Percentiles rank a stretch among this genome's conserved stretches.
Evolutionary conservation across 2,113 vertebrate genomes (phyloP).

Genomic region (Taxidea taxus): DNA sequence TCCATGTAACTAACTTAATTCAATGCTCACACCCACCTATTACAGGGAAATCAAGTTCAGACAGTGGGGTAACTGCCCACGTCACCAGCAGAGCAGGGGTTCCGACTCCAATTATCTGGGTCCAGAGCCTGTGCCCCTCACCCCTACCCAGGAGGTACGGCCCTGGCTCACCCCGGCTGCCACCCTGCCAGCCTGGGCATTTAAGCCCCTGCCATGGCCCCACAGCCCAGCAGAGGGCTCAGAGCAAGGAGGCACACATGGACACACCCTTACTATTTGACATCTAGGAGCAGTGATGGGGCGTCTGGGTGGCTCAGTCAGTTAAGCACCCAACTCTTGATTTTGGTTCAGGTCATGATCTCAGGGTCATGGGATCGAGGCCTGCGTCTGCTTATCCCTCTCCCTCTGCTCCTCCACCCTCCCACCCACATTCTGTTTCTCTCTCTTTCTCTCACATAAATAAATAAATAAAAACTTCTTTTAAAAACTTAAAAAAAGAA

Average conservation of each 20-base stretch:
- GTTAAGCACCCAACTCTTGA: neutral
- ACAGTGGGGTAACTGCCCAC: neutral
- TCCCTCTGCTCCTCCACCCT: neutral
- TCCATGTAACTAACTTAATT: neutral
- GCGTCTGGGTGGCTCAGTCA: neutral
- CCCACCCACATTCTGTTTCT: neutral
- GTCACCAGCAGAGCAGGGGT: neutral
- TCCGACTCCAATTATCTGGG: neutral
- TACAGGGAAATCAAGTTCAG: neutral
- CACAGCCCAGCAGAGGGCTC: neutral
- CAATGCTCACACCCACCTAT: neutral
- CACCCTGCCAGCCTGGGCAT: neutral
- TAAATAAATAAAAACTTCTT: neutral
- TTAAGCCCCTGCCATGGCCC: neutral
- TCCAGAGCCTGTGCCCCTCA: neutral
- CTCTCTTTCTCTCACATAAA: neutral
- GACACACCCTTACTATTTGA: neutral
- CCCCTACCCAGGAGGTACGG: neutral
- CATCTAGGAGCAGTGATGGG: neutral
- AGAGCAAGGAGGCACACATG: neutral
- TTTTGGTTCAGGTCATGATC: neutral
- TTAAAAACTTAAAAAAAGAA: neutral
- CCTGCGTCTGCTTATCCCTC: neutral
- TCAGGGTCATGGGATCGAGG: neutral
- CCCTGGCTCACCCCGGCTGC: neutral